Percentiles rank a stretch among this genome's conserved stretches.
Evolutionary conservation across 2,888 invertebrate genomes (phyloP).

Genomic region (Apoda limacodes): DNA sequence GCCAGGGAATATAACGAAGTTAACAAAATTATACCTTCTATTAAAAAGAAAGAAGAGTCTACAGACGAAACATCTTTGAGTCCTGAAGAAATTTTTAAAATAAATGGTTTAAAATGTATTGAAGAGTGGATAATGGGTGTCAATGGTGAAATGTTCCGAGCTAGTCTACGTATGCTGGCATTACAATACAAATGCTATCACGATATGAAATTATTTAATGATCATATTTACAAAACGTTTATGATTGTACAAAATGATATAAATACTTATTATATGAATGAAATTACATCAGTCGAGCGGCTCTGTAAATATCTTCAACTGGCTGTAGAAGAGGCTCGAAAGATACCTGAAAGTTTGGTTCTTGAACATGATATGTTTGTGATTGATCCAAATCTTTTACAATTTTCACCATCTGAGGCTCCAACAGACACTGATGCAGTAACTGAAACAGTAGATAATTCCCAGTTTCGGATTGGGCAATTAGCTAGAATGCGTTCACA

Average conservation of each 20-base stretch:
- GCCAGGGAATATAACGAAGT: constrained; percentile 47
- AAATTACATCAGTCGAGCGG: constrained; percentile 58
- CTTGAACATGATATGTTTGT: constrained; percentile 61
- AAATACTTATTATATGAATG: constrained; percentile 50
- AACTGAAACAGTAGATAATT: constrained; percentile 27
- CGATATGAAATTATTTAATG: constrained; percentile 54
- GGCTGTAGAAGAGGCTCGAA: constrained; percentile 58
- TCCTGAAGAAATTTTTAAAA: constrained; percentile 44
- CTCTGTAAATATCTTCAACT: constrained; percentile 62
- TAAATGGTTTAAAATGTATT: constrained; percentile 50
- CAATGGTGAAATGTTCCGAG: constrained; percentile 67
- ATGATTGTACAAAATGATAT: constrained; percentile 51
- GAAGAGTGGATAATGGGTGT: constrained; percentile 71
- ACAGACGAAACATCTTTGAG: constrained; percentile 33
- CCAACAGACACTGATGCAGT: constrained; percentile 22
- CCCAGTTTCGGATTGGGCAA: constrained; percentile 48
- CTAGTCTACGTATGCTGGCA: constrained; percentile 46
- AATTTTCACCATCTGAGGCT: constrained; percentile 31
- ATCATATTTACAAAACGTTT: constrained; percentile 52
- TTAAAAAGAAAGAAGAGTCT: constrained; percentile 44
- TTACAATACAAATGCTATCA: constrained; percentile 45
- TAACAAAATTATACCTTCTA: constrained; percentile 35
- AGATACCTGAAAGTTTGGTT: constrained; percentile 53
- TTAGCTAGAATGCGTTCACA: constrained; percentile 41
- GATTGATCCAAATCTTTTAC: constrained; percentile 54